Evolutionary conservation across 2,888 invertebrate species (phyloP).

Genomic region (Charanyca ferruginea): DNA sequence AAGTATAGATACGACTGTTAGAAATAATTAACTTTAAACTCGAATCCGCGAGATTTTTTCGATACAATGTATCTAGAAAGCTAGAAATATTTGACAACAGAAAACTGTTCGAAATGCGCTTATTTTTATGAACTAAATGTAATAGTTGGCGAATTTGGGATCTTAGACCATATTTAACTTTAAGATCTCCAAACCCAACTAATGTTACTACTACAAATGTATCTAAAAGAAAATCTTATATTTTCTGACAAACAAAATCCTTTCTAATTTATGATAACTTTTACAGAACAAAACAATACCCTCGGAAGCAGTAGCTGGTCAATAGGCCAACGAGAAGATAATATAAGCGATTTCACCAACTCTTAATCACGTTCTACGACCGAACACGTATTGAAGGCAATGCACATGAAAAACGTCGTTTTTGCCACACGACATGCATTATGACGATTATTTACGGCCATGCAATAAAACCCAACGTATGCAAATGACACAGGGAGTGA

Average conservation of each 20-base stretch:
- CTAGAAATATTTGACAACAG: no score
- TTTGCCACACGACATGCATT: conserved; percentile 66
- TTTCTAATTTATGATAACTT: conserved; percentile 45
- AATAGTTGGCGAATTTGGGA: no score
- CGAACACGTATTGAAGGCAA: conserved; percentile 51
- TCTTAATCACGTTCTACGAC: conserved; percentile 63
- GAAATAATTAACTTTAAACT: no score
- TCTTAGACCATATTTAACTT: no score
- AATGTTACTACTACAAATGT: not conserved
- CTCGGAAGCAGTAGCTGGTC: conserved; percentile 34
- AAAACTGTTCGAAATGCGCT: no score
- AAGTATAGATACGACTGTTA: no score
- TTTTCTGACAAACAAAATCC: conserved; percentile 1
- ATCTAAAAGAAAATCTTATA: conserved; percentile 2
- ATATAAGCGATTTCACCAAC: conserved; percentile 67
- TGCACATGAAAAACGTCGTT: conserved; percentile 60
- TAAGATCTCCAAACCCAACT: not conserved
- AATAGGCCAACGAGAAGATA: conserved; percentile 48
- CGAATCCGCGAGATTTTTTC: no score
- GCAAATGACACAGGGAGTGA: conserved; percentile 79
- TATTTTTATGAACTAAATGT: no score
- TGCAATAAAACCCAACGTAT: conserved; percentile 78
- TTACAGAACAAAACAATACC: conserved; percentile 22
- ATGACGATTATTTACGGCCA: conserved; percentile 71
- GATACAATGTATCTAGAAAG: no score